These are phyloP conservation scores for Branchinecta lynchi DNA, from an alignment of 1,140 invertebrate species.

Conservation along the genomic window DNA sequence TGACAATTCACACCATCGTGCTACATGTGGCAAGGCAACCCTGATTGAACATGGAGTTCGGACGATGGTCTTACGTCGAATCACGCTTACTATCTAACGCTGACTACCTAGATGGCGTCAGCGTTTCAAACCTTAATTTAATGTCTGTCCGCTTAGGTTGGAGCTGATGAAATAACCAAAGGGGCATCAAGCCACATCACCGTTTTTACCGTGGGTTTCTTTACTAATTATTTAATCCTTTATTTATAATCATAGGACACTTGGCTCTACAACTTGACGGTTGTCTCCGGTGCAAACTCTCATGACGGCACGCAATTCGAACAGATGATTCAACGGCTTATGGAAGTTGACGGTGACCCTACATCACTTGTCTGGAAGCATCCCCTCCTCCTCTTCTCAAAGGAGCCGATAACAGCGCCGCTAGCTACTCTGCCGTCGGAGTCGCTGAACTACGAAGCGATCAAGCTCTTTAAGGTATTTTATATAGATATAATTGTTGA, in stretches of 20 bases:
- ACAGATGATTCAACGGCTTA: constrained; percentile 79
- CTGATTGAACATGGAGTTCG: no score
- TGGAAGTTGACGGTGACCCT: constrained; percentile 88
- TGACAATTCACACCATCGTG: no score
- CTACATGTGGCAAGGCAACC: no score
- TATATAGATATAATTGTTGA: no score
- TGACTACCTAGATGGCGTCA: no score
- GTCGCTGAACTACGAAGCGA: constrained; percentile 66
- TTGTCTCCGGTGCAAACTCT: constrained; percentile 76
- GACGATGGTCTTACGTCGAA: no score
- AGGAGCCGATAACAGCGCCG: constrained; percentile 67
- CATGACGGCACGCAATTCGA: constrained; percentile 86
- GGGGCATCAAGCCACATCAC: no score
- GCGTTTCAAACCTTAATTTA: no score
- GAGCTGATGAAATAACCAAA: no score
- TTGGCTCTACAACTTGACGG: constrained; percentile 86
- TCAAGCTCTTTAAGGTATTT: constrained; percentile 74
- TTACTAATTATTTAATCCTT: constrained; percentile 4
- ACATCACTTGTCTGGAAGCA: constrained; percentile 86
- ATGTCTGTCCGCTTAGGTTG: no score
- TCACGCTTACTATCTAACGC: no score
- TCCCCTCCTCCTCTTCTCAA: constrained; percentile 73
- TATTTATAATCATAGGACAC: constrained; percentile 54
- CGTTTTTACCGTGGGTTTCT: no score
- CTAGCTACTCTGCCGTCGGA: constrained; percentile 72